Percentiles rank a stretch among this genome's conserved stretches.
Conservation (phyloP, 2,888 invertebrate species). For the Dermolepida albohirtum region DNA sequence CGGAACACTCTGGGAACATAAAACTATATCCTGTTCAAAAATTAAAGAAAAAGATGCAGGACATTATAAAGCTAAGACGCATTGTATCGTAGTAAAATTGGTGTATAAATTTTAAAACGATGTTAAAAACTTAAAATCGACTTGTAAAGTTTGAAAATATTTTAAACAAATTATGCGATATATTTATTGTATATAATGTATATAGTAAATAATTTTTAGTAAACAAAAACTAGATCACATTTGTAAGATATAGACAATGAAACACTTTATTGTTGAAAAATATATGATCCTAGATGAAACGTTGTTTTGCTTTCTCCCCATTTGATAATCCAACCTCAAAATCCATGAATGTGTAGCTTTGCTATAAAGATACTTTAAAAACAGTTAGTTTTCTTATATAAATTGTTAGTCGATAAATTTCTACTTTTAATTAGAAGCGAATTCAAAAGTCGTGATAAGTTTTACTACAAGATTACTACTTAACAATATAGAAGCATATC, state of each 20-base stretch:
- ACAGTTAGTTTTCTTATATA: too few species aligned
- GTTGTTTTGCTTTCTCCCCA: not conserved
- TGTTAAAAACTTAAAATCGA: constrained; percentile 6
- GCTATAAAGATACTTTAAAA: too few species aligned
- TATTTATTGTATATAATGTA: constrained; percentile 61
- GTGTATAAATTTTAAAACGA: constrained; percentile 21
- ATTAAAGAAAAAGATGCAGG: constrained; percentile 4
- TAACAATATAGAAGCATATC: too few species aligned
- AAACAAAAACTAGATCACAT: constrained; percentile 54
- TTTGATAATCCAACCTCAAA: not conserved
- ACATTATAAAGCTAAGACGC: not conserved
- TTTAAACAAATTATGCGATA: constrained; percentile 55
- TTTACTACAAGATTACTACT: too few species aligned
- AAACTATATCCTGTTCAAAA: constrained; percentile 1
- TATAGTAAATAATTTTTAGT: constrained; percentile 50
- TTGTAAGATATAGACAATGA: constrained; percentile 62
- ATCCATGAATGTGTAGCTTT: too few species aligned
- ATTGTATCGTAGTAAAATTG: constrained; percentile 36
- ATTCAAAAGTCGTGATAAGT: too few species aligned
- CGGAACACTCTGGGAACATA: not conserved
- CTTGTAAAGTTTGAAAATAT: constrained; percentile 52
- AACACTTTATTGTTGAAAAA: constrained; percentile 63
- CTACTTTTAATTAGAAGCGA: too few species aligned
- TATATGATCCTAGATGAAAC: constrained; percentile 58
- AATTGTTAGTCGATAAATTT: too few species aligned